Percentiles rank a stretch among this genome's conserved stretches.
Conservation (phyloP, 2,888 invertebrate genomes). For the Eulithis testata region DNA sequence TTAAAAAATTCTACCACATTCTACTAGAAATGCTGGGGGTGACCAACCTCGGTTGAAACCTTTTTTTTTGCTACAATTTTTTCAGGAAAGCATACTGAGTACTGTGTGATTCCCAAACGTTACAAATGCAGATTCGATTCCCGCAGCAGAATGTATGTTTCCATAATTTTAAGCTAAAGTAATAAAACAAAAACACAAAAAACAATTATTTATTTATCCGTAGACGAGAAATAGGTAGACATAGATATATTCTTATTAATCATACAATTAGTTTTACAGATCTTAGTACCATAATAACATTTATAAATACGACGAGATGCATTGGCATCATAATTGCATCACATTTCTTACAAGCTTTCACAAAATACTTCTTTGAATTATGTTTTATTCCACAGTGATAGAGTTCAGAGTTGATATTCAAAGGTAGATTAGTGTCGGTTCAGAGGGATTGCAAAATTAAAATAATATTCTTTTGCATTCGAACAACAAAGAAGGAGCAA, state of each 20-base stretch:
- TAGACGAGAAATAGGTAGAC: slow-evolving; percentile 32
- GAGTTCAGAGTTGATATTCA: neutral
- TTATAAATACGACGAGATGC: slow-evolving; percentile 18
- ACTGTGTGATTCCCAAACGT: too few species aligned
- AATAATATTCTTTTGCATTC: too few species aligned
- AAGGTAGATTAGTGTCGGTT: too few species aligned
- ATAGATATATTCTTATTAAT: slow-evolving; percentile 43
- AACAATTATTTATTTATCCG: slow-evolving; percentile 46
- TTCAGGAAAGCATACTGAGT: too few species aligned
- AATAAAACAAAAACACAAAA: slow-evolving; percentile 31
- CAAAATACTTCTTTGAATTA: neutral
- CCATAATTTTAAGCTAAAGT: too few species aligned
- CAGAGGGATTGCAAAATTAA: neutral
- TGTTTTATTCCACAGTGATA: neutral
- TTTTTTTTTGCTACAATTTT: neutral
- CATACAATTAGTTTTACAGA: slow-evolving; percentile 24
- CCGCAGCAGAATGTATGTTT: too few species aligned
- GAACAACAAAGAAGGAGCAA: slow-evolving; percentile 45
- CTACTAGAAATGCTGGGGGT: too few species aligned
- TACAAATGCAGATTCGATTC: too few species aligned
- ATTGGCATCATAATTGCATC: slow-evolving; percentile 6
- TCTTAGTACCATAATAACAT: slow-evolving; percentile 22
- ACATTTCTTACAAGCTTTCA: slow-evolving; percentile 9
- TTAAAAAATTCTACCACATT: too few species aligned
- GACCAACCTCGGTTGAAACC: neutral